phyloP scores from a whole-genome alignment of 2,888 invertebrate species.

The Pyrrhia umbra region DNA sequence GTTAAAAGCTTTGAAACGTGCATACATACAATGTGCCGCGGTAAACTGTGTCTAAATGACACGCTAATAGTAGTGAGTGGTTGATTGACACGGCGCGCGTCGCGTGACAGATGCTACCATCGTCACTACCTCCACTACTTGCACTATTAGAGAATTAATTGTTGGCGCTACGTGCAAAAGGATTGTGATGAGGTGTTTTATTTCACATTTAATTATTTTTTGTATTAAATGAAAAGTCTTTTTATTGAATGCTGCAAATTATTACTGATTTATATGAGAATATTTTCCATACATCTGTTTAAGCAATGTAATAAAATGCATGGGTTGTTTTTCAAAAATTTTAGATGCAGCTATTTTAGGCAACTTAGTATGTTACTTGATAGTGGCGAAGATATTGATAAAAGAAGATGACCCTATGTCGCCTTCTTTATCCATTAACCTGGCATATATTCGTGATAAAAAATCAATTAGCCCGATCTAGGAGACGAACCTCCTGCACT shows the following conservation, averaged over 20 bases:
- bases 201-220: slow-evolving; percentile 11
- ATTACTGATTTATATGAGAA: too few species aligned
- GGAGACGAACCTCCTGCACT: too few species aligned
- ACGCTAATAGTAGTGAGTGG: slow-evolving; percentile 34
- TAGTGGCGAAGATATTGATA: too few species aligned
- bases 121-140: slow-evolving; percentile 20
- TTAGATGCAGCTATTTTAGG: too few species aligned
- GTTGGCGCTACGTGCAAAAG: slow-evolving; percentile 27
- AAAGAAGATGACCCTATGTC: too few species aligned
- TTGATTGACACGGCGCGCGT: slow-evolving; percentile 47
- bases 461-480: too few species aligned
- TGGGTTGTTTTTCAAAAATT: too few species aligned
- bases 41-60: slow-evolving; percentile 39
- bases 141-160: slow-evolving; percentile 48
- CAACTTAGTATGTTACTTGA: too few species aligned
- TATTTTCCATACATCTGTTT: too few species aligned
- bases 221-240: neutral
- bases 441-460: too few species aligned
- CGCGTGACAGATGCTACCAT: slow-evolving; percentile 39
- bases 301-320: too few species aligned
- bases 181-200: neutral
- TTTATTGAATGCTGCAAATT: neutral
- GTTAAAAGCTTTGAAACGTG: slow-evolving; percentile 9
- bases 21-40: slow-evolving; percentile 2
- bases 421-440: too few species aligned